These are phyloP conservation scores for Piscicola geometra DNA, from an alignment of 2,888 invertebrate genomes.

Conservation along the genomic window DNA sequence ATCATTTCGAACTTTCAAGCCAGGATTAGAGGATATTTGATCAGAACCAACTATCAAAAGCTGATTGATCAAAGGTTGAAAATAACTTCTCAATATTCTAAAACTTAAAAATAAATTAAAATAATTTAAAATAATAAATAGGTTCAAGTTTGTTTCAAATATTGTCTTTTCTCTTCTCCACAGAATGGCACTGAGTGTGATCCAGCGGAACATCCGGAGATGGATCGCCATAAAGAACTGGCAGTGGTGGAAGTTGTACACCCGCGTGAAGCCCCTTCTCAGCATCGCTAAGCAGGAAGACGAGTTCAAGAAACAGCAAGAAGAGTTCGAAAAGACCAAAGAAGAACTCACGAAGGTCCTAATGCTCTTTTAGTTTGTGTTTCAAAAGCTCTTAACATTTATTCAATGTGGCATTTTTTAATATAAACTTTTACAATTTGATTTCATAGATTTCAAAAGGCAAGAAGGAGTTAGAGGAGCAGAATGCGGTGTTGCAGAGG, in stretches of 20 bases:
- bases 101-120: neutral
- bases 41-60: constrained; percentile 79
- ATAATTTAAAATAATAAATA: constrained; percentile 13
- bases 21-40: constrained; percentile 79
- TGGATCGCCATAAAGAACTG: constrained; percentile 98
- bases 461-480: constrained; percentile 90
- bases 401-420: neutral
- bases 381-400: neutral
- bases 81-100: neutral
- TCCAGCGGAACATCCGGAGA: constrained; percentile 98
- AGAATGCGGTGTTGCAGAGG: constrained; percentile 83
- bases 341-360: constrained; percentile 90
- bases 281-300: constrained; percentile 97
- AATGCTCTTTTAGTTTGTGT: constrained; percentile 41
- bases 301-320: constrained; percentile 91
- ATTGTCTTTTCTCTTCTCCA: neutral
- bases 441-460: constrained; percentile 65
- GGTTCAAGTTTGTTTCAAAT: neutral
- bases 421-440: too few relatives aligned
- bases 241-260: constrained; percentile 99
- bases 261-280: constrained; percentile 97
- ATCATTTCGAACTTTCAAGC: constrained; percentile 88
- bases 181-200: constrained; percentile 87
- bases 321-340: constrained; percentile 89
- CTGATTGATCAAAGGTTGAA: constrained; percentile 86